Percentiles rank a stretch among this genome's conserved stretches.
These are phyloP conservation scores for Eclectus roratus DNA, from an alignment of 2,113 vertebrate species.

Conservation along the genomic window DNA sequence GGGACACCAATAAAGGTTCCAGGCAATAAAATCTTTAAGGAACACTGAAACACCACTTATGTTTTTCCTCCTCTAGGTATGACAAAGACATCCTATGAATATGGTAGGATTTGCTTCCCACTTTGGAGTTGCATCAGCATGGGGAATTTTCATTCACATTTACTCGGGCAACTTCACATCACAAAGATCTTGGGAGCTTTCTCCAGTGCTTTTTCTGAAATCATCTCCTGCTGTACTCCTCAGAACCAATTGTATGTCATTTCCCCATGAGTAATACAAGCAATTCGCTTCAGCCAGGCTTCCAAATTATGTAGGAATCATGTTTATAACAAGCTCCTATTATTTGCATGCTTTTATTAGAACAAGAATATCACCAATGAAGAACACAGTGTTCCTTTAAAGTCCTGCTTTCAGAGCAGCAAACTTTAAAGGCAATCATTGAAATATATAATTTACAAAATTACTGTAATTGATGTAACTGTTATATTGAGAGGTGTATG, in stretches of 20 bases:
- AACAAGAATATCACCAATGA: slow-evolving; percentile 6
- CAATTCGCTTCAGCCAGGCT: neutral
- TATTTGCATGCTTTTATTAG: slow-evolving; percentile 23
- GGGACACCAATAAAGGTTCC: neutral
- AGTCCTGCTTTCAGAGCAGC: slow-evolving; percentile 8
- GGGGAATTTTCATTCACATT: neutral
- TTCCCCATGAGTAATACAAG: neutral
- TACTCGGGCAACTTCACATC: neutral
- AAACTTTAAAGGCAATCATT: neutral
- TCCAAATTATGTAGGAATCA: neutral
- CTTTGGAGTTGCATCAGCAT: neutral
- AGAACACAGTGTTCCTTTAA: slow-evolving; percentile 27
- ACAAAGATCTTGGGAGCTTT: neutral
- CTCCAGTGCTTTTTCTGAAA: neutral
- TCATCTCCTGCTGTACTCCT: neutral
- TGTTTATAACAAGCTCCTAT: slow-evolving; percentile 22
- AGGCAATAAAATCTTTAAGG: neutral
- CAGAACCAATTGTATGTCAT: neutral
- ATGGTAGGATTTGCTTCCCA: neutral
- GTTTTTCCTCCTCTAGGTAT: neutral
- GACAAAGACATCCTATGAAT: neutral
- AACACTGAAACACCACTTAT: neutral
- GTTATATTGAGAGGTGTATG: neutral
- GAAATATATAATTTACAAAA: slow-evolving; percentile 55
- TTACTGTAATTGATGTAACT: slow-evolving; percentile 42